Base-by-base conservation (phyloP, 2,113 vertebrate genomes). In the Gobio gobio region DNA sequence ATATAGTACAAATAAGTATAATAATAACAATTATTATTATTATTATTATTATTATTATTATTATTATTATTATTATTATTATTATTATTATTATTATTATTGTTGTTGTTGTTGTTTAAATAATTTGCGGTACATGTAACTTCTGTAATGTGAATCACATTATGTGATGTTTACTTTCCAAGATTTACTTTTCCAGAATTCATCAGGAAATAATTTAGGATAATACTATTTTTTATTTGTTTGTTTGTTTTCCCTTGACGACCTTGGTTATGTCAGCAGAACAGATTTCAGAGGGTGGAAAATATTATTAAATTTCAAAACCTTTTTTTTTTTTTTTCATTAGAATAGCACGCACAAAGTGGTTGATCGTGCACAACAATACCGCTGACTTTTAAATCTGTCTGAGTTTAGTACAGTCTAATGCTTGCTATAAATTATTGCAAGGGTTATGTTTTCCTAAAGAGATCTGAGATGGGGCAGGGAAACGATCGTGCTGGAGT, bases 351-450 rank as follows among this genome's bases (percentile, higher is more conserved):
- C 1, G 54, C 54, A 22, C 54, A 56, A 22, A 9, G 18, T 22
- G 22, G 10, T 63, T 5, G 22, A 63, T 26, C 1, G 7, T 40
- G 66, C 54, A 47, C 70, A 47, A 73, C 22, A 70, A 22, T 20
- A 73, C 70, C 16, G 70, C 70, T 73, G 22, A 73, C 72, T 24
- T 74, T 73, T 73, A 77, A 77, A 77, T 33, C 75, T 33, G 33
- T 40, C 4, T 0, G 70, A 47, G 40, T 73, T 78, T 22, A 43
- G 22, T 78, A 12, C 16, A 26, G 5, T 59, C 20, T 7, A 4
- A 2, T 24, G 49, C 9, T n/a, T 56, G 75, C 51, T 56, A 22
- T 33, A 40, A 59, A 24, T 24, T 45, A 16, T 61, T 45, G 58
- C 58, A 79, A 63, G n/a, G 13, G 20, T 45, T 45, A 45, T 7